These are phyloP conservation scores for Notoglanidium macrostoma DNA, from an alignment of 2,797 vertebrate species.

Conservation along the genomic window DNA sequence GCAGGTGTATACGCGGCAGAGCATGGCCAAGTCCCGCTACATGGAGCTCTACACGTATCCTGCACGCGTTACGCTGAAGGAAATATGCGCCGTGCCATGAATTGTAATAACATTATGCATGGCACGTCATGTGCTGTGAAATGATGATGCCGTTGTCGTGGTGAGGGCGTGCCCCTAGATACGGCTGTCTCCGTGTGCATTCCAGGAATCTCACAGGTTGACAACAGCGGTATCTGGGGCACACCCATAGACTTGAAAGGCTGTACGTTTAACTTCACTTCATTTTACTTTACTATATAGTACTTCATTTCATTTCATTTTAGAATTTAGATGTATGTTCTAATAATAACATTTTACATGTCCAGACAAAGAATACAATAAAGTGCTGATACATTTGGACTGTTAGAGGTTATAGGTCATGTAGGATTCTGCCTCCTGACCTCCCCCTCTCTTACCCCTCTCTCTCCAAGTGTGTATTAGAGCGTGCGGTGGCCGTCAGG, in stretches of 20 bases:
- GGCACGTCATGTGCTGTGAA: neutral
- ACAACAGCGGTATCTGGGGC: neutral
- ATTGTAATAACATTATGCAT: neutral
- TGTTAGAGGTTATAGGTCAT: neutral
- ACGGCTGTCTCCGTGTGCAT: neutral
- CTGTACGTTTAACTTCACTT: neutral
- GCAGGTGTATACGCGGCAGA: slow-evolving; percentile 89
- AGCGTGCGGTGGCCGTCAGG: too few relatives aligned
- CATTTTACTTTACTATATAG: neutral
- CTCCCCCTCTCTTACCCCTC: too few relatives aligned
- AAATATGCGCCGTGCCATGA: neutral
- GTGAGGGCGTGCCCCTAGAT: neutral
- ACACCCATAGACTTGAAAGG: neutral
- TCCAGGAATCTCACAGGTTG: neutral
- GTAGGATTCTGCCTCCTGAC: too few relatives aligned
- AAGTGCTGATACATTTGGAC: neutral
- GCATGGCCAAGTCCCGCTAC: slow-evolving; percentile 90
- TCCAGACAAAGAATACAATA: neutral
- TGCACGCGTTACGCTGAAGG: slow-evolving; percentile 61
- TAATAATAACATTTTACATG: neutral
- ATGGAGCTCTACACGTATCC: slow-evolving; percentile 96
- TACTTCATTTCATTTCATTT: neutral
- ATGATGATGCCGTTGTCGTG: neutral
- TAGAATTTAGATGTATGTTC: neutral
- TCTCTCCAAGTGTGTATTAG: too few relatives aligned